Evolutionary conservation across 1,140 invertebrate species (phyloP), one percentile per base, ranked within the genome.

Genomic region (Psix sp.): DNA sequence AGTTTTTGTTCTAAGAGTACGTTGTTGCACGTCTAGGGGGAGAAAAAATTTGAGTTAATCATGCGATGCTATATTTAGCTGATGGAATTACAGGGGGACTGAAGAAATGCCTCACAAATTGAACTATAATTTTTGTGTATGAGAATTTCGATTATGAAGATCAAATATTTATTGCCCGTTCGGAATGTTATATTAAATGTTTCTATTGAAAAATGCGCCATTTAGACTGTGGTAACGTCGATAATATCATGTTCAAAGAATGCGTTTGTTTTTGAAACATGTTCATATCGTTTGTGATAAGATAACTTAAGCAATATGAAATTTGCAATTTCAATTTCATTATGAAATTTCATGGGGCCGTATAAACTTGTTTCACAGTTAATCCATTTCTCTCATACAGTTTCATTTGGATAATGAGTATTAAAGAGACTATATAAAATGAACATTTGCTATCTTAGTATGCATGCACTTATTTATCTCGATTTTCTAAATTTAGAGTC

Each of bases 11-110:
- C n/a, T n/a, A n/a, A n/a, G n/a, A n/a, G n/a, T n/a, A n/a, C n/a
- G n/a, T n/a, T n/a, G n/a, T n/a, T n/a, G n/a, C n/a, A n/a, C 7
- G 11, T 29, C 11, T 13, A n/a, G n/a, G n/a, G n/a, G n/a, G n/a
- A n/a, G n/a, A 57, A 71, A 63, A 63, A 56, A 40, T 56, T 35
- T 11, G 16, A 21, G 3, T 66, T 31, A 66, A 66, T 66, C 35
- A 26, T 18, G 9, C 18, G 10, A 45, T 56, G 14, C 51, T 66
- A 66, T 66, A 66, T 56, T 56, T 66, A 56, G 62, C 16, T 6
- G 26, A 45, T 49, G 57, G 26, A 71, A 71, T 71, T 71, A 62
- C 42, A 9, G 24, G 13, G 35, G 3, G 26, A 56, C 42, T 38
- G 26, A 9, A 14, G 13, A 38, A 71, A 60, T 56, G 49, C 29